A percentile compares a stretch with the other conserved stretches of the same genome.
Evolutionary conservation across 92 coral and sea anemone genomes (phyloP).

Genomic region (Palythoa caribaeorum): DNA sequence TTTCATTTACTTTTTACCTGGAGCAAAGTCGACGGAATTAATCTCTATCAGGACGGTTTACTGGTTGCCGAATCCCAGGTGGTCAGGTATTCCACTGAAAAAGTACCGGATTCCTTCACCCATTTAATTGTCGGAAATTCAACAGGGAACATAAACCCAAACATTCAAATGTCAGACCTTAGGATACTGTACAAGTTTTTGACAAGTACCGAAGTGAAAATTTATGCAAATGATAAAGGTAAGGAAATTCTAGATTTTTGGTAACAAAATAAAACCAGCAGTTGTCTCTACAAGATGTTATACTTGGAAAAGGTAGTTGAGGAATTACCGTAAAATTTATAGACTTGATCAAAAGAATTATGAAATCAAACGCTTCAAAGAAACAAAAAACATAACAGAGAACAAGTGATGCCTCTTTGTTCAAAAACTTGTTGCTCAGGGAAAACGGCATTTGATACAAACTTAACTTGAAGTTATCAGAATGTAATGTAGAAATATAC

Average conservation of each 20-base stretch:
- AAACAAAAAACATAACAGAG: too few relatives aligned
- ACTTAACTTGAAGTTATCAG: too few relatives aligned
- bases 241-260: neutral
- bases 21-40: slow-evolving; percentile 37
- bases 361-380: too few relatives aligned
- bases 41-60: slow-evolving; percentile 29
- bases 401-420: too few relatives aligned
- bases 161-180: slow-evolving; percentile 34
- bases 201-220: neutral
- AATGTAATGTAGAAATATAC: too few relatives aligned
- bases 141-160: neutral
- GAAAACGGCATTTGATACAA: too few relatives aligned
- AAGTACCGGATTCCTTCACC: neutral
- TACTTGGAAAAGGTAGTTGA: too few relatives aligned
- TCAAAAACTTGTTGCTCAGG: too few relatives aligned
- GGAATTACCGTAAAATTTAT: too few relatives aligned
- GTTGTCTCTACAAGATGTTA: too few relatives aligned
- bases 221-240: slow-evolving; percentile 10
- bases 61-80: neutral
- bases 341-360: too few relatives aligned
- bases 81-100: neutral
- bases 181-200: slow-evolving; percentile 7
- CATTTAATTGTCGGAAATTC: slow-evolving; percentile 28
- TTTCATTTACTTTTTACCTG: slow-evolving; percentile 24
- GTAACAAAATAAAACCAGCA: neutral